Percentiles rank a stretch among this genome's conserved stretches.
Evolutionary conservation across 2,888 invertebrate species (phyloP).

Genomic region (Subacronicta megacephala): DNA sequence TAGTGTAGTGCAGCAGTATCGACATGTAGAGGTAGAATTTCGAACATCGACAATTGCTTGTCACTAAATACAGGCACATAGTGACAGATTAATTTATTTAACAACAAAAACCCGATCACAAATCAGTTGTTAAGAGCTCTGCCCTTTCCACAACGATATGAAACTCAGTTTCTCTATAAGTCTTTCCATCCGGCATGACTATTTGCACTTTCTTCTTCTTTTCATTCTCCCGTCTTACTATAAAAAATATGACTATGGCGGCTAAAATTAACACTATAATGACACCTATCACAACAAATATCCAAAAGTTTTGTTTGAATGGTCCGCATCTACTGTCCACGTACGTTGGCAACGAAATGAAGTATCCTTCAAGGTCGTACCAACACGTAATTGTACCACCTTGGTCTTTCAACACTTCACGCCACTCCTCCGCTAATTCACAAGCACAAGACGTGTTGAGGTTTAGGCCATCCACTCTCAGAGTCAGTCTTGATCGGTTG

Average conservation of each 20-base stretch:
- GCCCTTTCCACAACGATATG: conserved; percentile 96
- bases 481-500: conserved; percentile 87
- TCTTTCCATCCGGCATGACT: conserved; percentile 94
- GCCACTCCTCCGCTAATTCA: conserved; percentile 78
- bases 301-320: conserved; percentile 85
- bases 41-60: conserved; percentile 40
- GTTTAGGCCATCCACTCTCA: conserved; percentile 90
- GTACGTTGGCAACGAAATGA: conserved; percentile 78
- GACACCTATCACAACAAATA: conserved; percentile 83
- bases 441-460: conserved; percentile 91
- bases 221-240: conserved; percentile 85
- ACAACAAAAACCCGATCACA: conserved; percentile 78
- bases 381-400: conserved; percentile 80
- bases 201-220: conserved; percentile 91
- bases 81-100: conserved; percentile 55
- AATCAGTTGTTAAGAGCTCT: conserved; percentile 94
- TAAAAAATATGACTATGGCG: conserved; percentile 83
- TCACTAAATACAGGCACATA: conserved; percentile 31
- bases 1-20: conserved; percentile 13
- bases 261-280: conserved; percentile 82
- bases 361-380: conserved; percentile 79
- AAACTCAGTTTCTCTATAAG: conserved; percentile 95
- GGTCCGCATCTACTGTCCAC: conserved; percentile 80
- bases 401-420: conserved; percentile 73
- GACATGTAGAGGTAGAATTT: conserved; percentile 70